Conservation (phyloP, 1,140 invertebrate genomes). For the Agrypnia vestita region DNA sequence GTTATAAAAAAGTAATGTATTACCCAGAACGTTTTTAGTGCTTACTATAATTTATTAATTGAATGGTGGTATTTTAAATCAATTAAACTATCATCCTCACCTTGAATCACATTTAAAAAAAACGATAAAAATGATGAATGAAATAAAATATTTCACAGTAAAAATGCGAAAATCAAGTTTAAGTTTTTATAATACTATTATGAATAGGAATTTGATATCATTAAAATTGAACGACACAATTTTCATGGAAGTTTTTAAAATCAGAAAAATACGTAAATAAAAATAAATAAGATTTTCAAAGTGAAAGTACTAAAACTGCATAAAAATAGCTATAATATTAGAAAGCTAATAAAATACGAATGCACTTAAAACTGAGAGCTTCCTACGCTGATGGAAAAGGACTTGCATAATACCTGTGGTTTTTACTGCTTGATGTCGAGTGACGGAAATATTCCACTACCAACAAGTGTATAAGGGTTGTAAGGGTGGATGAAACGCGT, state of each 20-base stretch:
- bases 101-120: no score
- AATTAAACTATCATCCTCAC: no score
- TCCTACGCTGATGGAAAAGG: conserved; percentile 19
- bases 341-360: conserved; percentile 4
- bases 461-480: conserved; percentile 27
- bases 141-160: conserved; percentile 1
- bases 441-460: conserved; percentile 2
- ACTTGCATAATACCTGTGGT: conserved; percentile 37
- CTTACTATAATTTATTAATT: no score
- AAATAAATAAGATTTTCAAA: not conserved
- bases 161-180: conserved; percentile 27
- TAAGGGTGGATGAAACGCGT: conserved; percentile 43
- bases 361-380: not conserved
- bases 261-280: conserved; percentile 34
- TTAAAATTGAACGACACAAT: conserved; percentile 30
- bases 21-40: no score
- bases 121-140: not conserved
- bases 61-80: no score
- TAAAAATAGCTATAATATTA: conserved; percentile 6
- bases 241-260: conserved; percentile 31
- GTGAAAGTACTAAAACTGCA: not conserved
- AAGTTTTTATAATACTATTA: conserved; percentile 21
- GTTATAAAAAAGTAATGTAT: no score
- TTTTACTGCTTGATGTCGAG: conserved; percentile 2
- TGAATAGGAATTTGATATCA: conserved; percentile 20